Evolutionary conservation across 2,888 invertebrate genomes (phyloP), one percentile per base, ranked within the genome.

Genomic region (Ophioninae sp.): DNA sequence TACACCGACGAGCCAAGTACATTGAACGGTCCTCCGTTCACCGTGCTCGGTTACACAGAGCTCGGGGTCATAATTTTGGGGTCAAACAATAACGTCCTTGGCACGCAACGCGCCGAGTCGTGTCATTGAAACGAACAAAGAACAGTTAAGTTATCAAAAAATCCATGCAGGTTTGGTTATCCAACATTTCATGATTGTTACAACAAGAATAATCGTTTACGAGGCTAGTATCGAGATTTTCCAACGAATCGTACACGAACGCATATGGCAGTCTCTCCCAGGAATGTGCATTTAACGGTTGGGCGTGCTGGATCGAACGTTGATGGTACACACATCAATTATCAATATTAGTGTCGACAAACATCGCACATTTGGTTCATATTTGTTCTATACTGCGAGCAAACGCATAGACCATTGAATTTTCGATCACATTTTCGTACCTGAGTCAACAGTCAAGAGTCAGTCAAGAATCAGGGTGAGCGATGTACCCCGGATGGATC

Each of bases 301-400:
- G 50, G 50, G 50, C 50, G 50, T 65, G 69, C 64, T 30, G 80
- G 39, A 57, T 76, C 70, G 70, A 61, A 23, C 61, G 75, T 75
- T 20, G 65, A 65, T 50, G 50, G 64, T 30, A 69, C 56, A 69
- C 75, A 13, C 65, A 70, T 68, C 68, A 68, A 68, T 68, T 68
- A 44, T 44, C 44, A 21, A 64, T 64, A 37, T 37, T 37, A 21
- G 50, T 50, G 50, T 17, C 50, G 50, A 17, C 50, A 50, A 50
- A 50, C 50, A 65, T 70, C 41, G 65, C 72, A 21, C 64, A 64
- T 41, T 59, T 10, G 6, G 10, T 39, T 72, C 13, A 65, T 2
- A 37, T 23, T 65, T 23, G 23, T 13, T 17, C 17, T 50, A 13
- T 50, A 13, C 50, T 50, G 50, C 50, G 6, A 50, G 50, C 50